phyloP scores from a whole-genome alignment of 1,140 invertebrate genomes.

The Limonius californicus region DNA sequence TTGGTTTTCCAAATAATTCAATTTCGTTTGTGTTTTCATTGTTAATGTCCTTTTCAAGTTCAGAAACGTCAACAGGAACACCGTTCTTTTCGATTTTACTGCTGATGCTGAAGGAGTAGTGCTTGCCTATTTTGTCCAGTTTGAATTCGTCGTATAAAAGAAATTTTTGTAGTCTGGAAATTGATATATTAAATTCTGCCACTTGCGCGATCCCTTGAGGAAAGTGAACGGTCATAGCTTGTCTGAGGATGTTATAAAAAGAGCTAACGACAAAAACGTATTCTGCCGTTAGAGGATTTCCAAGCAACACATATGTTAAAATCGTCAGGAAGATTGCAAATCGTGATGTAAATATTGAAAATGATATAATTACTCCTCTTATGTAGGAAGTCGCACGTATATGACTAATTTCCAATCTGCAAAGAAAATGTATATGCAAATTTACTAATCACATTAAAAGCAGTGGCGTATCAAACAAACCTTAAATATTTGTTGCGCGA shows the following conservation, averaged over 20 bases:
- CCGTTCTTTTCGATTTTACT: too few relatives aligned
- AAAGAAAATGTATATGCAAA: too few relatives aligned
- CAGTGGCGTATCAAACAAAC: too few relatives aligned
- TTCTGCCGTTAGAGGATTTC: constrained; percentile 64
- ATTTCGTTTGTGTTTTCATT: background rate
- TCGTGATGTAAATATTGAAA: constrained; percentile 68
- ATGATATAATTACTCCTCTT: constrained; percentile 66
- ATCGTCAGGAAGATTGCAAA: constrained; percentile 76
- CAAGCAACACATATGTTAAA: constrained; percentile 66
- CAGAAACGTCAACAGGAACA: too few relatives aligned
- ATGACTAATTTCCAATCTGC: constrained; percentile 62
- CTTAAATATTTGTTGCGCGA: too few relatives aligned
- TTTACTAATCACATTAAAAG: too few relatives aligned
- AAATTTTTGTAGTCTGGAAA: constrained; percentile 63
- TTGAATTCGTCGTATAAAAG: constrained; percentile 48
- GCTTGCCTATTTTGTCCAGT: constrained; percentile 26
- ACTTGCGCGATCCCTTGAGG: constrained; percentile 56
- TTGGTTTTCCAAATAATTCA: too few relatives aligned
- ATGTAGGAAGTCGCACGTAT: constrained; percentile 66
- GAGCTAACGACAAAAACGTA: constrained; percentile 69
- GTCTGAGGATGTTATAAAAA: constrained; percentile 66
- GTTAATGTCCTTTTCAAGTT: constrained; percentile 6
- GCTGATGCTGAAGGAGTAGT: too few relatives aligned
- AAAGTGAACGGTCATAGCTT: constrained; percentile 69
- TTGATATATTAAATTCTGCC: constrained; percentile 64